A percentile compares a stretch with the other conserved stretches of the same genome.
phyloP scores from a whole-genome alignment of 2,888 invertebrate species.

The Punctoribates punctum region DNA sequence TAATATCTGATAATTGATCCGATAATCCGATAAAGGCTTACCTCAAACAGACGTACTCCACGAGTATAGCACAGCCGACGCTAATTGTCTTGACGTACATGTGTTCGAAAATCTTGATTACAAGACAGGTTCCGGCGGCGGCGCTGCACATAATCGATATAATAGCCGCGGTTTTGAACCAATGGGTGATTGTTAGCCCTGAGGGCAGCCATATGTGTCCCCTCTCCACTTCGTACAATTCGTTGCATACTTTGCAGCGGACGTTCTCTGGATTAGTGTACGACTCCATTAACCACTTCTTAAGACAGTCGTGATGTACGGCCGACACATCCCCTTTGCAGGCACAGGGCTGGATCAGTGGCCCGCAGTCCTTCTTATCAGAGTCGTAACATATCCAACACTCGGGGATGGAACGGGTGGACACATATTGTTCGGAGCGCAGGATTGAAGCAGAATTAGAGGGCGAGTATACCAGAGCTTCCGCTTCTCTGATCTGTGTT shows the following conservation, averaged over 20 bases:
- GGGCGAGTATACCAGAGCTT: constrained; percentile 45
- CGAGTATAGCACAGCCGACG: constrained; percentile 73
- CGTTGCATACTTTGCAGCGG: constrained; percentile 79
- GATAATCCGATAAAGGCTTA: constrained; percentile 53
- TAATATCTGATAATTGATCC: constrained; percentile 23
- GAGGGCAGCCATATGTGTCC: constrained; percentile 48
- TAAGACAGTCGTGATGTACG: constrained; percentile 84
- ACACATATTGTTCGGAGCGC: neutral
- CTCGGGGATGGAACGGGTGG: constrained; percentile 56
- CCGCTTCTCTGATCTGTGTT: constrained; percentile 45
- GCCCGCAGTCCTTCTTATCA: constrained; percentile 65
- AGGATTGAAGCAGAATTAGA: neutral
- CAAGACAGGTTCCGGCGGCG: constrained; percentile 72
- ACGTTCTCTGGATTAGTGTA: constrained; percentile 65
- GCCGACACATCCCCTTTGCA: constrained; percentile 89
- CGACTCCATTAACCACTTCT: constrained; percentile 71
- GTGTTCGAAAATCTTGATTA: constrained; percentile 71
- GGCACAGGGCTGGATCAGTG: constrained; percentile 80
- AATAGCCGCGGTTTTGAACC: constrained; percentile 74
- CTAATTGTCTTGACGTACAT: constrained; percentile 73
- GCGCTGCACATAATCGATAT: constrained; percentile 74
- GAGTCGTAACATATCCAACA: constrained; percentile 93
- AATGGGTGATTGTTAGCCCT: constrained; percentile 69
- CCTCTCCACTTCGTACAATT: constrained; percentile 51
- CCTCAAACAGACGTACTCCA: constrained; percentile 79